These are phyloP conservation scores for Sitophilus oryzae DNA, from an alignment of 1,140 invertebrate genomes.

Conservation along the genomic window DNA sequence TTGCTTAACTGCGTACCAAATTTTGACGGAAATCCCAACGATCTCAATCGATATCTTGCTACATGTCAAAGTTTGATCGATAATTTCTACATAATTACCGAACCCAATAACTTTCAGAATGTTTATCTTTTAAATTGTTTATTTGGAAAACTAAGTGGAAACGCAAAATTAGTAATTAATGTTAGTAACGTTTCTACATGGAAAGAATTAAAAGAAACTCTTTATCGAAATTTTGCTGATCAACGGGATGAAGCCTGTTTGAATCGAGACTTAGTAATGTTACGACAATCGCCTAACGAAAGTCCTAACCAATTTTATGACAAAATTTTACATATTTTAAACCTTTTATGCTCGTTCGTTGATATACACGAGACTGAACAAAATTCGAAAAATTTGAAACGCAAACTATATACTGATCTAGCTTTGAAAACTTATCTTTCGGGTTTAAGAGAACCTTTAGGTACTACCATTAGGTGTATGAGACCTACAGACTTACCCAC, in stretches of 20 bases:
- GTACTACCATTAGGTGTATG: constrained; percentile 18
- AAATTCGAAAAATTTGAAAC: constrained; percentile 9
- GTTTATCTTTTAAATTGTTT: too few species aligned
- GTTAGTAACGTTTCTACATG: constrained; percentile 22
- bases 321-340: constrained; percentile 4
- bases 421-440: constrained; percentile 15
- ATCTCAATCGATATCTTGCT: too few species aligned
- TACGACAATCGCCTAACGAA: constrained; percentile 14
- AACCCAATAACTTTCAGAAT: too few species aligned
- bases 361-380: constrained; percentile 1
- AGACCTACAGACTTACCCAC: constrained; percentile 4
- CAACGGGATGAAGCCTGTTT: constrained; percentile 22
- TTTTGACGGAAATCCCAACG: too few species aligned
- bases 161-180: constrained; percentile 18
- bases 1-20: too few species aligned
- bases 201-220: too few species aligned
- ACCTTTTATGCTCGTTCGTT: constrained; percentile 6
- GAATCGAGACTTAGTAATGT: constrained; percentile 18
- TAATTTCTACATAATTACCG: too few species aligned
- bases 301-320: not conserved
- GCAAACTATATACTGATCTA: constrained; percentile 3
- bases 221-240: constrained; percentile 25
- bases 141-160: too few species aligned
- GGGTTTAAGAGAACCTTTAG: constrained; percentile 13
- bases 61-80: too few species aligned